Evolutionary conservation across 2,113 vertebrate genomes (phyloP), one percentile per base, ranked within the genome.

Genomic region (Atrichornis clamosus): DNA sequence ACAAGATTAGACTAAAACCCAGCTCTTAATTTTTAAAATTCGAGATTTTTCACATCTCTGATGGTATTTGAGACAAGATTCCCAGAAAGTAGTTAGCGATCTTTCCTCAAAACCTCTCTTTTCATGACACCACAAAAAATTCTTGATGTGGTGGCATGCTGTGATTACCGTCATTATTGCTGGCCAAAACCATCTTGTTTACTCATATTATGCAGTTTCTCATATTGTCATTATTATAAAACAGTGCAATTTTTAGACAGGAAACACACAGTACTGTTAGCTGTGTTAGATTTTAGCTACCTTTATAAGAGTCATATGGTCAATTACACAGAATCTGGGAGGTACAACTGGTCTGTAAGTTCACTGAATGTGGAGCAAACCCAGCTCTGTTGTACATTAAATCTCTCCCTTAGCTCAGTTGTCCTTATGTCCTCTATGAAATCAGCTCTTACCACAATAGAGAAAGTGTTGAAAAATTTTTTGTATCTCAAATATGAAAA

Each of bases 361-460:
- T 85, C 37, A 70, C 14, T 44, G 32, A 65, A 33, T 3, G 26
- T 1, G 19, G 18, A 86, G 6, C 18, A 80, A 82, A 56, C 5
- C 24, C 52, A 24, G 7, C 17, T 69, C 4, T 13, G 17, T 0
- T 20, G 5, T 23, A 26, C 18, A 69, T 41, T 86, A 75, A 35
- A 24, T 56, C 14, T n/a, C 23, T 18, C 39, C 7, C 44, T 21
- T 65, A 49, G 11, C 14, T 84, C 17, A 55, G 12, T 63, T 84
- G 82, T 59, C 56, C 13, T 22, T 5, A 13, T 0, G 0, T 9
- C 19, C 3, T 0, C 12, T 63, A 80, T 5, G 58, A 62, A 86
- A 49, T 46, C 0, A 6, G 28, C 4, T 83, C 50, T 84, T 55
- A 50, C 4, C 18, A 70, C 11, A 15, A 20, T 2, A 65, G 3